phyloP scores from a whole-genome alignment of 2,113 vertebrate genomes.

The Progne subis region DNA sequence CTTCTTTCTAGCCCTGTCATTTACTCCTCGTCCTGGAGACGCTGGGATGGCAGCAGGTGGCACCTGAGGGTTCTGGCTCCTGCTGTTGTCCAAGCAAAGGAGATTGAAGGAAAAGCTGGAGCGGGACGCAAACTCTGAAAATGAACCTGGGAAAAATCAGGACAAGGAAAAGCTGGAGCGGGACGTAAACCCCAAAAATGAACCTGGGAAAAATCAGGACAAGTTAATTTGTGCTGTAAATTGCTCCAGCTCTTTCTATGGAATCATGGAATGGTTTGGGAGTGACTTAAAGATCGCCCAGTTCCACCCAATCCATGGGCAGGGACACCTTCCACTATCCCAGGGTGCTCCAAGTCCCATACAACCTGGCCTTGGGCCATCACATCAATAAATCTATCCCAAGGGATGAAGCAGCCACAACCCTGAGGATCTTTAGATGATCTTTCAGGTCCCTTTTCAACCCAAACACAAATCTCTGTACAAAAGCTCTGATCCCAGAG shows the following conservation, averaged over 20 bases:
- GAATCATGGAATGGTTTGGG: not conserved
- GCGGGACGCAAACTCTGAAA: fast-evolving
- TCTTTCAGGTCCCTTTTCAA: not conserved
- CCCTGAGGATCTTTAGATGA: not conserved
- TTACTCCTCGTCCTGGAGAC: not conserved
- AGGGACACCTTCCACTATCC: not conserved
- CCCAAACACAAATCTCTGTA: not conserved
- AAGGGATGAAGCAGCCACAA: not conserved
- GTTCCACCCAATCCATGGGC: not conserved
- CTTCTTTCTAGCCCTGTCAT: not conserved
- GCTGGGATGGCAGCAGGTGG: not conserved
- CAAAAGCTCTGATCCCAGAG: not conserved
- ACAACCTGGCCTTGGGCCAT: not conserved
- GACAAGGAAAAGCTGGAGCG: not conserved
- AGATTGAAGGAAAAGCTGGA: not conserved
- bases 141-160: not conserved
- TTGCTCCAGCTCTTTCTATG: not conserved
- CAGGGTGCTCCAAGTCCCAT: too few relatives aligned
- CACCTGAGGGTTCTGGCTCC: not conserved
- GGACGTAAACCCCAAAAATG: not conserved
- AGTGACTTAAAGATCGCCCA: not conserved
- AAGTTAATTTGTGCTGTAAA: not conserved
- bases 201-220: not conserved
- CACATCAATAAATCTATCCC: too few relatives aligned
- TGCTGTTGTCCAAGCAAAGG: not conserved